Evolutionary conservation across 2,113 vertebrate species (phyloP).

Genomic region (Gallinago jamesoni): DNA sequence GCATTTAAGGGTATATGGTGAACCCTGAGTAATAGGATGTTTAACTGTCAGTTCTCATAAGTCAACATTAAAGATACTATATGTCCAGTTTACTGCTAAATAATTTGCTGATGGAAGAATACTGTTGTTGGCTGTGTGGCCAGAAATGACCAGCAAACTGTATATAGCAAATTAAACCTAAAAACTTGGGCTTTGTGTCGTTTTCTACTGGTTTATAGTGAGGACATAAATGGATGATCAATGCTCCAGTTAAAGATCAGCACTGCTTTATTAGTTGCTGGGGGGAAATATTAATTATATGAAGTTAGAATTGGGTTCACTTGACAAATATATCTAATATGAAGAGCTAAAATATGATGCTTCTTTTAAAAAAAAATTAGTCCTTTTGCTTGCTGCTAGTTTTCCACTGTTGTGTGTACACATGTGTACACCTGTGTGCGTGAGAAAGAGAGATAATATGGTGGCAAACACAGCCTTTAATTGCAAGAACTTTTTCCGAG

Average conservation of each 20-base stretch:
- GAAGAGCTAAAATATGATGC: neutral
- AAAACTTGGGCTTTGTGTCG: neutral
- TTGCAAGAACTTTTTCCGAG: neutral
- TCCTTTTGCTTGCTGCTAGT: neutral
- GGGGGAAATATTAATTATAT: neutral
- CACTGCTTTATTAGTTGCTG: neutral
- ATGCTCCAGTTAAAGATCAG: neutral
- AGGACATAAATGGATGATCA: neutral
- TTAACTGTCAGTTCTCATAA: conserved; percentile 44
- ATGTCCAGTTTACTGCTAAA: conserved; percentile 22
- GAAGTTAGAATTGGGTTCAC: neutral
- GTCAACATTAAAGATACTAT: conserved; percentile 48
- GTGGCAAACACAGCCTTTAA: neutral
- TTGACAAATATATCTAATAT: neutral
- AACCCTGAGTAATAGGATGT: neutral
- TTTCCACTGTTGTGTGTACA: neutral
- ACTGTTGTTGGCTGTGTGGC: neutral
- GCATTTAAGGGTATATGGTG: neutral
- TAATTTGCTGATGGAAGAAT: conserved; percentile 34
- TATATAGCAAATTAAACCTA: neutral
- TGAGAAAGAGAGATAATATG: neutral
- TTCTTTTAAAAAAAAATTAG: neutral
- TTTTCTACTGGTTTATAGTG: neutral
- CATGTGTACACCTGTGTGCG: accelerated
- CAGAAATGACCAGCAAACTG: neutral